A percentile compares a stretch with the other conserved stretches of the same genome.
phyloP scores from a whole-genome alignment of 2,113 vertebrate species.

The Rhinogobius similis region DNA sequence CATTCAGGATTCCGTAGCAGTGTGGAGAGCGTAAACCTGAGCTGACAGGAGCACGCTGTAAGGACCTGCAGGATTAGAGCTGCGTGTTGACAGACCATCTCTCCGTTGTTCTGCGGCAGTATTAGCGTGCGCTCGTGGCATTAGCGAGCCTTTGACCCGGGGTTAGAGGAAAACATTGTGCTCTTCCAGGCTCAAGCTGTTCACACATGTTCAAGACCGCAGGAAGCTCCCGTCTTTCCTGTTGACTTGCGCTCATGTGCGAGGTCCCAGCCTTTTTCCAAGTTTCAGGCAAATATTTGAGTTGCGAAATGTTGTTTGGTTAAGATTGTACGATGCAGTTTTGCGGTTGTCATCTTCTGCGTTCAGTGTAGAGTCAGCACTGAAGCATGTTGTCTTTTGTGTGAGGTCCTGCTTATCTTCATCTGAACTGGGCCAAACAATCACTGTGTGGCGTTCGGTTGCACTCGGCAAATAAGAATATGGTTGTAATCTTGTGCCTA shows the following conservation, averaged over 20 bases:
- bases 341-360: background rate
- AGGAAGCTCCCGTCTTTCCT: background rate
- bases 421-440: background rate
- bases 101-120: constrained; percentile 17
- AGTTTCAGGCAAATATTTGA: background rate
- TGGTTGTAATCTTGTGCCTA: too few relatives aligned
- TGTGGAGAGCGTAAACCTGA: background rate
- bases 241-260: background rate
- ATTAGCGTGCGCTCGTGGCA: constrained; percentile 12
- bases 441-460: background rate
- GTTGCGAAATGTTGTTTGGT: background rate
- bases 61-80: constrained; percentile 27
- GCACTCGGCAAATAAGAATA: too few relatives aligned
- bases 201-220: background rate
- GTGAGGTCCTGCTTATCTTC: background rate
- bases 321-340: background rate
- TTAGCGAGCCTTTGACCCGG: constrained; percentile 8
- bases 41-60: background rate
- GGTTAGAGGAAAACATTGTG: constrained; percentile 6
- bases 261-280: background rate
- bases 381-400: background rate
- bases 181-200: constrained; percentile 19
- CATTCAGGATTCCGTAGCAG: background rate
- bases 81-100: background rate
- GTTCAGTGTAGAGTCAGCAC: background rate